Evolutionary conservation across 2,797 vertebrate genomes (phyloP), one percentile per base, ranked within the genome.

Genomic region (Crocodylus rhombifer): DNA sequence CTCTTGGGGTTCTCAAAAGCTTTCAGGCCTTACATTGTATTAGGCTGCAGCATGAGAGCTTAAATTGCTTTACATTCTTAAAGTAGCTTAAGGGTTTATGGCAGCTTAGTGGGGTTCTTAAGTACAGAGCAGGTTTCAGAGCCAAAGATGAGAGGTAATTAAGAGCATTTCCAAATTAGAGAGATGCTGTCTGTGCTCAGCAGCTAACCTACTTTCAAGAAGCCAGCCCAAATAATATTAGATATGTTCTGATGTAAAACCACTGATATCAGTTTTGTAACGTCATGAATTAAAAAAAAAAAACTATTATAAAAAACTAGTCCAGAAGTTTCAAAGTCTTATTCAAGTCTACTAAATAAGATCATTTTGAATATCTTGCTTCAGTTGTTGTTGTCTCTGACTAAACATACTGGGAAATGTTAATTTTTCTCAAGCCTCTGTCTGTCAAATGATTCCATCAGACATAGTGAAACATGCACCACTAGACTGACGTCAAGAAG

Each of bases 1-100:
- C 65, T 67, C 65, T 67, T 51, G 65, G 16, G 14, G 51, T 26
- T 61, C 30, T 55, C 55, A 80, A 51, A 60, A 75, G 20, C 57
- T 42, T 67, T 33, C 0, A 0, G 21, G 30, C 71, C 77, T 86
- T 86, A 81, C 8, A 13, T 89, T 86, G 71, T 64, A 6, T 14
- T 51, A 17, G 30, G 36, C 51, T 3, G 4, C 0, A 0, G 60
- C 75, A 51, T 58, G 33, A 60, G 14, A 33, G 18, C 56, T 60
- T 60, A 77, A 60, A 58, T 65, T 51, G 42, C 42, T 86, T 91
- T 87, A 42, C 26, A 2, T 14, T 86, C 91, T 77, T 28, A 17
- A 80, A 75, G 81, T 65, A 51, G 12, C 16, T 83, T 74, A 20
- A 30, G 23, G 1, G 1, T 67, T 90, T 85, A 62, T 36, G 28